Percentiles rank a stretch among this genome's conserved stretches.
Evolutionary conservation across 1,140 invertebrate genomes (phyloP).

Genomic region (Choristoneura fumiferana): DNA sequence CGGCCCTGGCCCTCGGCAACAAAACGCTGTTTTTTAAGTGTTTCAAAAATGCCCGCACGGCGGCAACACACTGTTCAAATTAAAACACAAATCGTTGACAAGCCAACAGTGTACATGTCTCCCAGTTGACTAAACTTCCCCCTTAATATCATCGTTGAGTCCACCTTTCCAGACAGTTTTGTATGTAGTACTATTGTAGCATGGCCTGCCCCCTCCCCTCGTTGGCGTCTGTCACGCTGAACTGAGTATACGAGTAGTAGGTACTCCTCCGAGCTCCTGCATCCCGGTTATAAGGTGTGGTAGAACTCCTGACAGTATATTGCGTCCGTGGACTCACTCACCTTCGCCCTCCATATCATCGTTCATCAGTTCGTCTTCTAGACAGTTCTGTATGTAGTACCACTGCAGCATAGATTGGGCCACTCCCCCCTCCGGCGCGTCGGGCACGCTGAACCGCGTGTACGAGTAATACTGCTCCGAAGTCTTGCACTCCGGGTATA

Average conservation of each 20-base stretch:
- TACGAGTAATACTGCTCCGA: constrained; percentile 41
- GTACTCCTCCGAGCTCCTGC: constrained; percentile 25
- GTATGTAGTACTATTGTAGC: constrained; percentile 51
- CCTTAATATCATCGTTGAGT: constrained; percentile 31
- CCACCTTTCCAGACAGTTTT: constrained; percentile 41
- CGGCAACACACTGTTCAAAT: too few species aligned
- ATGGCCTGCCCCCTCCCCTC: constrained; percentile 27
- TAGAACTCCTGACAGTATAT: constrained; percentile 38
- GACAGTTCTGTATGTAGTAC: constrained; percentile 50
- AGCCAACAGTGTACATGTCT: too few species aligned
- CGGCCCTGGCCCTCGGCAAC: too few species aligned
- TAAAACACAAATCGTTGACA: too few species aligned
- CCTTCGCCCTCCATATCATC: constrained; percentile 46
- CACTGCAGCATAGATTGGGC: constrained; percentile 39
- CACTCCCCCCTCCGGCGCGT: constrained; percentile 20
- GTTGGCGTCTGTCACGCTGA: constrained; percentile 37
- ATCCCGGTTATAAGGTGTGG: constrained; percentile 44
- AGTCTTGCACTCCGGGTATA: constrained; percentile 42
- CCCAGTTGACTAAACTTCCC: constrained; percentile 46
- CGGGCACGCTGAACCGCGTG: constrained; percentile 45
- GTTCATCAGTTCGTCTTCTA: constrained; percentile 26
- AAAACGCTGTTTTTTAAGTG: too few species aligned
- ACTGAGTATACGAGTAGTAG: constrained; percentile 53
- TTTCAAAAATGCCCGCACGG: too few species aligned
- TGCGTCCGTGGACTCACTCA: constrained; percentile 21